Evolutionary conservation across 2,888 invertebrate genomes (phyloP).

Genomic region (Ceriagrion tenellum): DNA sequence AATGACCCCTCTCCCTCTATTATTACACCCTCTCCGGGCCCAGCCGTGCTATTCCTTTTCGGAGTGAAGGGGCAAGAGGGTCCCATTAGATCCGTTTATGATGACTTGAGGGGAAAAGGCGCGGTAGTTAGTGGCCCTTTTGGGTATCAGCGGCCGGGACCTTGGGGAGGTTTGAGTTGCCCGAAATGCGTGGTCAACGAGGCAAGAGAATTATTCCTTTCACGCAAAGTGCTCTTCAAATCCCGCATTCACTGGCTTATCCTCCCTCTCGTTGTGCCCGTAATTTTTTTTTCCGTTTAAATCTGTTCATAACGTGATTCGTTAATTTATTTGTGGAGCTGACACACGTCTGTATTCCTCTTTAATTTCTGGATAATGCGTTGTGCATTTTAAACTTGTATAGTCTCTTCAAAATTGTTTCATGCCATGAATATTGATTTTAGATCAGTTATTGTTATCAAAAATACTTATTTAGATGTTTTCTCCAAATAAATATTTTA

Average conservation of each 20-base stretch:
- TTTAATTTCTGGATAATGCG: too few relatives aligned
- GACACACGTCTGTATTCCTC: too few relatives aligned
- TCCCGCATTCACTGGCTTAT: background rate
- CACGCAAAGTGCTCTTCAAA: conserved; percentile 5
- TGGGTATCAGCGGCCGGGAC: background rate
- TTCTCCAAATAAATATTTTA: too few relatives aligned
- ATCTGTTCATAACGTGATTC: background rate
- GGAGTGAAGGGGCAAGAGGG: background rate
- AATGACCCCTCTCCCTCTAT: background rate
- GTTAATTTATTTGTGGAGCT: background rate
- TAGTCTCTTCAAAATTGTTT: too few relatives aligned
- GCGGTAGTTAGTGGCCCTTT: background rate
- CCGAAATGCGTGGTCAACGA: conserved; percentile 12
- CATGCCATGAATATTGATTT: too few relatives aligned
- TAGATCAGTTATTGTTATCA: too few relatives aligned
- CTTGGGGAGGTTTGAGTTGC: background rate
- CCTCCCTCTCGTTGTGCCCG: background rate
- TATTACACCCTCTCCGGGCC: background rate
- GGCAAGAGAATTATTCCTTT: background rate
- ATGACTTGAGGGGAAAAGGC: background rate
- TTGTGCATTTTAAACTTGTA: too few relatives aligned
- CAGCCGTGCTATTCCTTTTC: background rate
- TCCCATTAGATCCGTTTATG: background rate
- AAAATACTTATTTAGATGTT: too few relatives aligned
- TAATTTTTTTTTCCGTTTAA: background rate